Evolutionary conservation across 2,113 vertebrate genomes (phyloP).

Genomic region (Mustela lutreola): DNA sequence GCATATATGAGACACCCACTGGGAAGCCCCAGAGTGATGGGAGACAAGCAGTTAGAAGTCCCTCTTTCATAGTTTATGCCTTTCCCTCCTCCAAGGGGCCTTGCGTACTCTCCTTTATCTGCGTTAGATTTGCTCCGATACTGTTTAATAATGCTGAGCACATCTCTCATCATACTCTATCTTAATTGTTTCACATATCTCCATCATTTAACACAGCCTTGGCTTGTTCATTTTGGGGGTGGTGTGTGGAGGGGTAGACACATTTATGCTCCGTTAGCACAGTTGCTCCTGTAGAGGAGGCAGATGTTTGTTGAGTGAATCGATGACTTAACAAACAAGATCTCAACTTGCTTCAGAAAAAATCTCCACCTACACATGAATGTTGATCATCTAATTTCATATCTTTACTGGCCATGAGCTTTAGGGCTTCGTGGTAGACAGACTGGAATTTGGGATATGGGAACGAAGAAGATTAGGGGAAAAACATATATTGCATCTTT

Average conservation of each 20-base stretch:
- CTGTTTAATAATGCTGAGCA: background rate
- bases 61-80: background rate
- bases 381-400: background rate
- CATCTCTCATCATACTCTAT: background rate
- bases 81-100: background rate
- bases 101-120: background rate
- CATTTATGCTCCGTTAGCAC: background rate
- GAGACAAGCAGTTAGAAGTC: background rate
- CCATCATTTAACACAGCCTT: background rate
- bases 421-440: background rate
- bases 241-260: background rate
- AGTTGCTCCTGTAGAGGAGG: background rate
- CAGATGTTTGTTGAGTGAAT: background rate
- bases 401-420: background rate
- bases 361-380: background rate
- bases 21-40: background rate
- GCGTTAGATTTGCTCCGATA: background rate
- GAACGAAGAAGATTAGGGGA: background rate
- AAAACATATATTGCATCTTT: background rate
- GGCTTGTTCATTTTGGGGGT: background rate
- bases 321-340: slow-evolving; percentile 1
- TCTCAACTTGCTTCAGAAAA: background rate
- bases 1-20: background rate
- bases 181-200: background rate
- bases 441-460: background rate